A percentile compares a stretch with the other conserved stretches of the same genome.
Conservation (phyloP, 1,140 invertebrate genomes). For the Olivierus martensii region DNA sequence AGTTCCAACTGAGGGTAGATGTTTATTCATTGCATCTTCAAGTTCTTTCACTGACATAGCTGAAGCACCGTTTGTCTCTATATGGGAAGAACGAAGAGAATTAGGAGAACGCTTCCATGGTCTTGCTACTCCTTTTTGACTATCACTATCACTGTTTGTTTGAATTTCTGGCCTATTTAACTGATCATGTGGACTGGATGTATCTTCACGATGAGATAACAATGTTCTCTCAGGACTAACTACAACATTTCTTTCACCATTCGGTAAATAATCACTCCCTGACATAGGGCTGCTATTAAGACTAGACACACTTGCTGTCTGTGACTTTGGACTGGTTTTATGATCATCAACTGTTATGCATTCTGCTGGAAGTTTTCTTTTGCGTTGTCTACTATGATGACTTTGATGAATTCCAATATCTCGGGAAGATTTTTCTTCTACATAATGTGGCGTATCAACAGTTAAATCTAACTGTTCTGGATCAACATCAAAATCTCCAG, state of each 20-base stretch:
- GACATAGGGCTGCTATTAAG: slow-evolving; percentile 8
- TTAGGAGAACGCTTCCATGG: slow-evolving; percentile 15
- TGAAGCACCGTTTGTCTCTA: not conserved
- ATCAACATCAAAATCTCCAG: slow-evolving; percentile 5
- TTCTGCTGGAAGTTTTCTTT: too few relatives aligned
- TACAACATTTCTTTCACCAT: not conserved
- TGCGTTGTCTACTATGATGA: not conserved
- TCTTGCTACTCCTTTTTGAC: slow-evolving; percentile 3
- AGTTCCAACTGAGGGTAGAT: slow-evolving; percentile 44
- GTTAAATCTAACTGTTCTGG: slow-evolving; percentile 6
- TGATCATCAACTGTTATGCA: not conserved
- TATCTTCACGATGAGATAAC: too few relatives aligned
- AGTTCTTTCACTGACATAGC: slow-evolving; percentile 41
- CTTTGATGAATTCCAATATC: not conserved
- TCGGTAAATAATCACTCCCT: not conserved
- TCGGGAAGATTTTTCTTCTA: not conserved
- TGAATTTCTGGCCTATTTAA: not conserved
- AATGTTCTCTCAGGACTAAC: slow-evolving; percentile 6
- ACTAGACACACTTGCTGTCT: slow-evolving; percentile 2
- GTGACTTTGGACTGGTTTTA: slow-evolving; percentile 4
- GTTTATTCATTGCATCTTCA: slow-evolving; percentile 92
- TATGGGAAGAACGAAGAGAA: not conserved
- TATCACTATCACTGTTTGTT: not conserved
- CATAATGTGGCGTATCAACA: slow-evolving; percentile 3
- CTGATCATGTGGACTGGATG: too few relatives aligned